Evolutionary conservation across 2,888 invertebrate species (phyloP).

Genomic region (Halocaridina rubra): DNA sequence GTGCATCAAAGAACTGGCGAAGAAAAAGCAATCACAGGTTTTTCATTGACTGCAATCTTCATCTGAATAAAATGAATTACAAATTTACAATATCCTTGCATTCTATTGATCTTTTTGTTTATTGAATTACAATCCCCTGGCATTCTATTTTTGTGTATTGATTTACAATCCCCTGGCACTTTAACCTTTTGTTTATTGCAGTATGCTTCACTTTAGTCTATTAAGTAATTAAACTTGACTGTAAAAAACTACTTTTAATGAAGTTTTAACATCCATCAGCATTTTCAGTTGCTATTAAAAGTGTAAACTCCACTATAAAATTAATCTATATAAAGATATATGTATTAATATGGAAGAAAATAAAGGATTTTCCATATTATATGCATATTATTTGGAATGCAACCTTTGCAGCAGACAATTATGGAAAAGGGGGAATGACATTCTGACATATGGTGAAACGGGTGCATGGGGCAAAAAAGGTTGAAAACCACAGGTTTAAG

Average conservation of each 20-base stretch:
- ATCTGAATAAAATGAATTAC: neutral
- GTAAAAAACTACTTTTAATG: neutral
- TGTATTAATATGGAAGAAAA: too few relatives aligned
- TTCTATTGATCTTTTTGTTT: too few relatives aligned
- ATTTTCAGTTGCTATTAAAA: neutral
- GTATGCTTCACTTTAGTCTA: neutral
- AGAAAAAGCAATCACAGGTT: too few relatives aligned
- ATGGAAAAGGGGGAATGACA: too few relatives aligned
- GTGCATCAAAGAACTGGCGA: neutral
- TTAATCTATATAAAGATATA: neutral
- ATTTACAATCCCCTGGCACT: neutral
- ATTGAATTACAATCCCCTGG: too few relatives aligned
- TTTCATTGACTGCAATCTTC: neutral
- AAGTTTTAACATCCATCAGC: neutral
- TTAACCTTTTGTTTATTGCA: conserved; percentile 1
- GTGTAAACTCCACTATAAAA: neutral
- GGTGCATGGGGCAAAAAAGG: too few relatives aligned
- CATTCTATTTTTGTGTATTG: neutral
- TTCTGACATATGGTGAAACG: too few relatives aligned
- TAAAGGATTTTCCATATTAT: too few relatives aligned
- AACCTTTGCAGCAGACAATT: too few relatives aligned
- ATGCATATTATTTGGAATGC: too few relatives aligned
- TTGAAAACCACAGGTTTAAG: too few relatives aligned
- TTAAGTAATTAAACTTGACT: neutral
- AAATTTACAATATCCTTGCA: too few relatives aligned